A percentile compares a stretch with the other conserved stretches of the same genome.
Conservation (phyloP, 2,113 vertebrate genomes). For the Notarius lentiginosus region DNA sequence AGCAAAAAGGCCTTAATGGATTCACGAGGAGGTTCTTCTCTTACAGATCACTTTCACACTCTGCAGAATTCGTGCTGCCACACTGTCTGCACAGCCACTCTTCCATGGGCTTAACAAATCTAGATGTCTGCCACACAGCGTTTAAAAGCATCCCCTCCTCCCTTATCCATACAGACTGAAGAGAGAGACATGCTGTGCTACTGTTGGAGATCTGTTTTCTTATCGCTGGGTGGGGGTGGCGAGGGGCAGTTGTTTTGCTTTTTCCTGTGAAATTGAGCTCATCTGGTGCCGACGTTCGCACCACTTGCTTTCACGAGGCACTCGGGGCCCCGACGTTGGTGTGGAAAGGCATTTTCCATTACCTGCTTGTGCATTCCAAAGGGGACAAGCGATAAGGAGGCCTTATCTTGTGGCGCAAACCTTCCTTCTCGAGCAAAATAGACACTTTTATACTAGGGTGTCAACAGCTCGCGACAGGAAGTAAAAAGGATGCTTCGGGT, state of each 20-base stretch:
- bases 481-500: background rate
- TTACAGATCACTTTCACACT: conserved; percentile 52
- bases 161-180: conserved; percentile 43
- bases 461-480: background rate
- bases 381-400: conserved; percentile 41
- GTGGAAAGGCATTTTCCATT: conserved; percentile 47
- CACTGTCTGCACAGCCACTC: conserved; percentile 39
- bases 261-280: conserved; percentile 37
- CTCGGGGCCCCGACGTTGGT: background rate
- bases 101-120: conserved; percentile 38
- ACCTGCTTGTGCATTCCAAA: conserved; percentile 45
- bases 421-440: conserved; percentile 34
- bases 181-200: conserved; percentile 33
- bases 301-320: conserved; percentile 33
- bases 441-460: background rate
- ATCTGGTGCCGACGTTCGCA: conserved; percentile 32
- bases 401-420: conserved; percentile 41
- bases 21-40: conserved; percentile 23
- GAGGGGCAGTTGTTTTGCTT: conserved; percentile 28
- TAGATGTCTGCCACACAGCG: conserved; percentile 47
- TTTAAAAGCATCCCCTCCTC: conserved; percentile 39
- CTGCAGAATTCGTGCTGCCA: conserved; percentile 44
- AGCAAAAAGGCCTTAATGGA: conserved; percentile 40
- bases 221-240: conserved; percentile 14
- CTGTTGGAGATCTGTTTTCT: conserved; percentile 37